phyloP scores from a whole-genome alignment of 2,113 vertebrate species.

The Zosterops japonicus region DNA sequence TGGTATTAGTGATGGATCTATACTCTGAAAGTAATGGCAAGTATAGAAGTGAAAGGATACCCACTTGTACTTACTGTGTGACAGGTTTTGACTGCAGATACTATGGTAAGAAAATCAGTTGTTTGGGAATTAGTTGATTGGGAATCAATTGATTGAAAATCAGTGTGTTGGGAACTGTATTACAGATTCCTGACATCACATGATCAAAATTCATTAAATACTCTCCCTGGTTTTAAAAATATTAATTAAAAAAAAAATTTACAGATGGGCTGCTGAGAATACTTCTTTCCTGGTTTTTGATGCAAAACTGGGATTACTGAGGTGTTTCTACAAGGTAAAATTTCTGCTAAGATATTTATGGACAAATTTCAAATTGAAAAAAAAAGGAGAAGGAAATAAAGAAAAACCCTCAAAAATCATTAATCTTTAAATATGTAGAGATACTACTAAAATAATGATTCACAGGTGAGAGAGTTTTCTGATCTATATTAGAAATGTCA shows the following conservation, averaged over 20 bases:
- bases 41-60: background rate
- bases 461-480: background rate
- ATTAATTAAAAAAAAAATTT: background rate
- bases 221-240: background rate
- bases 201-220: background rate
- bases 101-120: background rate
- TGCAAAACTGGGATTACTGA: background rate
- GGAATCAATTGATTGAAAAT: background rate
- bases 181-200: background rate
- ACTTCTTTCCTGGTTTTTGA: background rate
- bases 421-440: background rate
- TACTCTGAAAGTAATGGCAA: background rate
- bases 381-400: background rate
- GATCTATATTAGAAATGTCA: background rate
- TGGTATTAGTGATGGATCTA: background rate
- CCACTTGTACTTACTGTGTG: background rate
- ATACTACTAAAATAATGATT: background rate
- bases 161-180: background rate
- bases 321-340: background rate
- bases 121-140: background rate
- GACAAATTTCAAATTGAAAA: background rate
- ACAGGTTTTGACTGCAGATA: background rate
- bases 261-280: background rate
- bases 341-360: background rate
- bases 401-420: rapidly evolving